Evolutionary conservation across 2,888 invertebrate species (phyloP).

Genomic region (Leptopilina drosophilae): DNA sequence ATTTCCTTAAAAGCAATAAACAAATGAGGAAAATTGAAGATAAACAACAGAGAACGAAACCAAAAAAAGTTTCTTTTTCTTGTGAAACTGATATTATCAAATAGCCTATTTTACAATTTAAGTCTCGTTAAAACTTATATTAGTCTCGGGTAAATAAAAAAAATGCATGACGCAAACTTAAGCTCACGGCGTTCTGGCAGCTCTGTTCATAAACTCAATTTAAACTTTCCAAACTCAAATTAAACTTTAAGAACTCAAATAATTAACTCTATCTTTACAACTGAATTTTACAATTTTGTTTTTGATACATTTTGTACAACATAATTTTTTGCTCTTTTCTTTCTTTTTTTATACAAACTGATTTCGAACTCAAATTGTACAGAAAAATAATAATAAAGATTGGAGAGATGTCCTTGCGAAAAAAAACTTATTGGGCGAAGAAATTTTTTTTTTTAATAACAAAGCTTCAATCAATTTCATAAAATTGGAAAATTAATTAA

Average conservation of each 20-base stretch:
- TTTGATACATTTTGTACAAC: slow-evolving; percentile 11
- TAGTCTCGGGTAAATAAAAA: neutral
- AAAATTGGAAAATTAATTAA: neutral
- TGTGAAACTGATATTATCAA: too few species aligned
- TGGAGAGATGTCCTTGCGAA: slow-evolving; percentile 22
- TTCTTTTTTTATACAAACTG: slow-evolving; percentile 12
- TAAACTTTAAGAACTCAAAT: slow-evolving; percentile 27
- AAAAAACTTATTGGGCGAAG: slow-evolving; percentile 38
- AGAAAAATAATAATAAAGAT: neutral
- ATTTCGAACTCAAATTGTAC: slow-evolving; percentile 36
- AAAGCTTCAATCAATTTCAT: neutral
- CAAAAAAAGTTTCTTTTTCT: too few species aligned
- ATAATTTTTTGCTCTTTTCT: neutral
- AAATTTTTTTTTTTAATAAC: neutral
- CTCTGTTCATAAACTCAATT: slow-evolving; percentile 23
- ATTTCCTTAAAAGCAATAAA: too few species aligned
- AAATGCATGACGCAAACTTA: slow-evolving; percentile 9
- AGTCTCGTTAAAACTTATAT: neutral
- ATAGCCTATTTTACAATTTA: neutral
- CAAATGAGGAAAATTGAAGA: too few species aligned
- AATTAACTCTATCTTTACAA: slow-evolving; percentile 46
- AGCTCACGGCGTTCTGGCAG: neutral
- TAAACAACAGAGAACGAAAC: too few species aligned
- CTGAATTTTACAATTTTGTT: slow-evolving; percentile 30
- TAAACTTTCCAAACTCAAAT: slow-evolving; percentile 27